Percentiles rank a stretch among this genome's conserved stretches.
Evolutionary conservation across 2,888 invertebrate genomes (phyloP).

Genomic region (Pterostichus niger): DNA sequence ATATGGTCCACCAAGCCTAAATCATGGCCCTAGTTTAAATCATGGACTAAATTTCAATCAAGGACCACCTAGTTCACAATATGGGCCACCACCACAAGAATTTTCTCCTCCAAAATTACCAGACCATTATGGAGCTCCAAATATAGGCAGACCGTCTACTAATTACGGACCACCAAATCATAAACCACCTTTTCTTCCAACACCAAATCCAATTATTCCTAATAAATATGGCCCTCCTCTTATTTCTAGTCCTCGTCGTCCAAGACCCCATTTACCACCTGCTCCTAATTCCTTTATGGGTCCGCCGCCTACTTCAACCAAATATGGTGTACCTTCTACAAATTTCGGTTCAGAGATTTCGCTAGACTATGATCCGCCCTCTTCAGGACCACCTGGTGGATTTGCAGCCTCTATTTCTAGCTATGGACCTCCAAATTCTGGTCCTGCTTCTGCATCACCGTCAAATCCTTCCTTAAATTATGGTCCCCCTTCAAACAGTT

Average conservation of each 20-base stretch:
- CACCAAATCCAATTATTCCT: slow-evolving; percentile 19
- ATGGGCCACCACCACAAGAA: slow-evolving; percentile 70
- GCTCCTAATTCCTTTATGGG: slow-evolving; percentile 51
- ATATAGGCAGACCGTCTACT: slow-evolving; percentile 71
- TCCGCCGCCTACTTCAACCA: slow-evolving; percentile 64
- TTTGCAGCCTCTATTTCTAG: too few species aligned
- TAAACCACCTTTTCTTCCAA: slow-evolving; percentile 31
- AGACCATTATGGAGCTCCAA: slow-evolving; percentile 70
- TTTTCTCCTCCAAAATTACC: slow-evolving; percentile 72
- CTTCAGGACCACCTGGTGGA: slow-evolving; percentile 65
- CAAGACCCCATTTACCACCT: slow-evolving; percentile 28
- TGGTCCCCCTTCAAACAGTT: slow-evolving; percentile 26
- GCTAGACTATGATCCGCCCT: slow-evolving; percentile 18
- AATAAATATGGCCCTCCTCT: slow-evolving; percentile 56
- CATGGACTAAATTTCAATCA: too few species aligned
- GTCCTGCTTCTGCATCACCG: too few species aligned
- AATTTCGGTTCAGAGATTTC: slow-evolving; percentile 56
- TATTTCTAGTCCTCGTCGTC: slow-evolving; percentile 46
- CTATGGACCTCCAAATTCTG: too few species aligned
- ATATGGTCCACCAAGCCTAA: slow-evolving; percentile 69
- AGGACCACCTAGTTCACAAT: slow-evolving; percentile 55
- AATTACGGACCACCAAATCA: slow-evolving; percentile 69
- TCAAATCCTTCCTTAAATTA: too few species aligned
- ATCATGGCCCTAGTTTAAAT: slow-evolving; percentile 23
- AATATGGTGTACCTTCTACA: slow-evolving; percentile 54